Evolutionary conservation across 2,797 vertebrate genomes (phyloP).

Genomic region (Buphagus erythrorhynchus): DNA sequence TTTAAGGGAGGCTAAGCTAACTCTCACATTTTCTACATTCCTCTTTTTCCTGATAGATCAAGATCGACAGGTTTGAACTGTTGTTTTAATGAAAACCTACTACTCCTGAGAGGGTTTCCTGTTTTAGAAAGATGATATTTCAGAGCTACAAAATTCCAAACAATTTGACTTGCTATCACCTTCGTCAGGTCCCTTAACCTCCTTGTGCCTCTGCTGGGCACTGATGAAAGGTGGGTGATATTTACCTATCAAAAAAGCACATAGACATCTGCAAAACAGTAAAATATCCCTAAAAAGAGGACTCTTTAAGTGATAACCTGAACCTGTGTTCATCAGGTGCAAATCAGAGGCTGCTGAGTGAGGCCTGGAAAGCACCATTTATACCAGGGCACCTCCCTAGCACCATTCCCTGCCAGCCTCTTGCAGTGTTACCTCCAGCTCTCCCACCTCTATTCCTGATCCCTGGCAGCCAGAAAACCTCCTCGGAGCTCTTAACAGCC

Average conservation of each 20-base stretch:
- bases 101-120: conserved; percentile 50
- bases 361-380: neutral
- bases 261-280: neutral
- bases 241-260: neutral
- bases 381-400: neutral
- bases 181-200: conserved; percentile 32
- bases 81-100: conserved; percentile 66
- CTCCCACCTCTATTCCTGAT: neutral
- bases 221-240: neutral
- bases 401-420: neutral
- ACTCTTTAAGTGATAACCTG: neutral
- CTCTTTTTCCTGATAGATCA: conserved; percentile 45
- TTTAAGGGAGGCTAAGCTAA: conserved; percentile 40
- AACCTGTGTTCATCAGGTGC: neutral
- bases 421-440: neutral
- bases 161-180: conserved; percentile 35
- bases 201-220: neutral
- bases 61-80: conserved; percentile 58
- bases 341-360: neutral
- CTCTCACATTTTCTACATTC: conserved; percentile 63
- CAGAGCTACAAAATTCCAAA: conserved; percentile 40
- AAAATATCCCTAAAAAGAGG: neutral
- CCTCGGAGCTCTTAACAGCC: neutral
- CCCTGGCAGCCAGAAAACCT: neutral
- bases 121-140: conserved; percentile 39